These are phyloP conservation scores for Chrysopilus asiliformis DNA, from an alignment of 2,888 invertebrate species.

Conservation along the genomic window DNA sequence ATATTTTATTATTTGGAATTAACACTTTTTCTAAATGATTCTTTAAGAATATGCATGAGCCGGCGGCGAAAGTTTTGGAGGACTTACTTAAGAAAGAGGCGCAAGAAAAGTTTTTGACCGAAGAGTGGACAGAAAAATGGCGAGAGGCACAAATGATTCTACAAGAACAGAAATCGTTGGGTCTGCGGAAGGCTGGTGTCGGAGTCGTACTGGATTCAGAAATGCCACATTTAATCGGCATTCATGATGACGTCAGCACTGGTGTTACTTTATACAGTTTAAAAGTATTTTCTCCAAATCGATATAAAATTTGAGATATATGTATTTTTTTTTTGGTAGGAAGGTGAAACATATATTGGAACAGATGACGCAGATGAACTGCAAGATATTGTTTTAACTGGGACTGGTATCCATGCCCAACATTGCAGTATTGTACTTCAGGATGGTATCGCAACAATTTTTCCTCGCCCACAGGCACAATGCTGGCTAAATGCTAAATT, in stretches of 20 bases:
- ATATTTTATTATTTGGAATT: conserved; percentile 5
- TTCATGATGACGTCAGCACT: conserved; percentile 83
- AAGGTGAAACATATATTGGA: conserved; percentile 76
- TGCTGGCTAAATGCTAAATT: conserved; percentile 75
- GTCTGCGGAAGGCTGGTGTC: conserved; percentile 71
- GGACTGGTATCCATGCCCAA: conserved; percentile 61
- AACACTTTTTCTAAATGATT: conserved; percentile 1
- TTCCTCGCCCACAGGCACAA: conserved; percentile 56
- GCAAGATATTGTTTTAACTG: conserved; percentile 67
- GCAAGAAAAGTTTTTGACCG: conserved; percentile 76
- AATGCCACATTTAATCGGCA: conserved; percentile 82
- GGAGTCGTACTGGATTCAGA: conserved; percentile 84
- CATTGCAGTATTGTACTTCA: conserved; percentile 63
- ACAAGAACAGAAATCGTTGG: conserved; percentile 76
- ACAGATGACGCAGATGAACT: conserved; percentile 49
- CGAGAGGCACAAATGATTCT: conserved; percentile 76
- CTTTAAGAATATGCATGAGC: conserved; percentile 41
- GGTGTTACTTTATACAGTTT: conserved; percentile 85
- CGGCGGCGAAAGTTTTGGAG: conserved; percentile 56
- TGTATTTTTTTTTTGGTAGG: conserved; percentile 37
- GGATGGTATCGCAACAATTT: conserved; percentile 59
- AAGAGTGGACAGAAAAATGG: conserved; percentile 92
- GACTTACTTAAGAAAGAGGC: conserved; percentile 83
- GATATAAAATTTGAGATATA: conserved; percentile 1
- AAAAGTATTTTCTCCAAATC: conserved; percentile 40